Conservation (phyloP, 1,140 invertebrate genomes). For the Globodera ellingtonae region DNA sequence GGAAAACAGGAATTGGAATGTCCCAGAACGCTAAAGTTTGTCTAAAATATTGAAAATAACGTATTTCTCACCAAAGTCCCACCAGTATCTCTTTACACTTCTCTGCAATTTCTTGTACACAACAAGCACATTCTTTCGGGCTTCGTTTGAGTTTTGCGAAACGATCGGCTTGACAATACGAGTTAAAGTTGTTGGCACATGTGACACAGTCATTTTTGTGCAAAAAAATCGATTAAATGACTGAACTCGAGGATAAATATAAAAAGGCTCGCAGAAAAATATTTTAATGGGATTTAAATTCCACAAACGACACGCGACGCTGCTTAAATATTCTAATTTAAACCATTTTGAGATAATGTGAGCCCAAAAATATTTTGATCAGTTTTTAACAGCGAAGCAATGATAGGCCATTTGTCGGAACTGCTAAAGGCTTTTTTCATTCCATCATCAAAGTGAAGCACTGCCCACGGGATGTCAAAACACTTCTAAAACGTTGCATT, state of each 20-base stretch:
- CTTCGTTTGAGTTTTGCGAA: conserved; percentile 8
- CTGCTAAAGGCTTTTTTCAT: background rate
- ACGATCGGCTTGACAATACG: conserved; percentile 21
- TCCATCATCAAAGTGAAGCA: background rate
- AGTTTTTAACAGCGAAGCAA: background rate
- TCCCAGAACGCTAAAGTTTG: conserved; percentile 10
- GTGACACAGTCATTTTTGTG: background rate
- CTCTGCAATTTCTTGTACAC: conserved; percentile 23
- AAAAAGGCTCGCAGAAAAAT: no score
- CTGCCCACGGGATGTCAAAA: background rate
- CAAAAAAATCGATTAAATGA: background rate
- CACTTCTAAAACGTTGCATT: background rate
- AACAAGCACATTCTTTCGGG: background rate
- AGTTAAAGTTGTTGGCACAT: background rate
- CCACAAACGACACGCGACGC: no score
- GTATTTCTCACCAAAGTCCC: conserved; percentile 12
- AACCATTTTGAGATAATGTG: no score
- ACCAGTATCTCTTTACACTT: conserved; percentile 1
- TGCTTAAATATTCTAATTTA: no score
- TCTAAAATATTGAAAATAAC: background rate
- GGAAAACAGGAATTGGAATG: conserved; percentile 27
- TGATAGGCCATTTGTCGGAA: background rate
- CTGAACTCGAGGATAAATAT: background rate
- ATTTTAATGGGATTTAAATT: no score
- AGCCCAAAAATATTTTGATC: background rate